phyloP scores from a whole-genome alignment of 2,797 vertebrate species.

The Sitta carolinensis region DNA sequence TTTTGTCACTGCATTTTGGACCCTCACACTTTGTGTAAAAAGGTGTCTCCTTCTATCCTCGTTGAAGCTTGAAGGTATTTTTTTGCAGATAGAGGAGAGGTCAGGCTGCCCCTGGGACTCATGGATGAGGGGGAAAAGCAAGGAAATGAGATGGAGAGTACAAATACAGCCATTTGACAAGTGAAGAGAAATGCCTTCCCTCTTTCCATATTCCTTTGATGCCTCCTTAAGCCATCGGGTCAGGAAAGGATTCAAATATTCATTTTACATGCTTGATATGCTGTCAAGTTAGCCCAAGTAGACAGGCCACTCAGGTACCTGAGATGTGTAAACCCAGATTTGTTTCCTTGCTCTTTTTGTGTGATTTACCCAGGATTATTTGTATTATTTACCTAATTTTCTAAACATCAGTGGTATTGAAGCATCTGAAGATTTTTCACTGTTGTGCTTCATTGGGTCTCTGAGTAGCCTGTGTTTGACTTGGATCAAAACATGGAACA shows the following conservation, averaged over 20 bases:
- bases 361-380: neutral
- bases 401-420: neutral
- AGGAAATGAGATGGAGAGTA: neutral
- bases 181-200: neutral
- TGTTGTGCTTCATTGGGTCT: neutral
- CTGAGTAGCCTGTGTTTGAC: neutral
- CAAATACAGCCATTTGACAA: neutral
- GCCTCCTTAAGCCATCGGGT: neutral
- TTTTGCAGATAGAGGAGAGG: neutral
- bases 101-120: accelerated
- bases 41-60: neutral
- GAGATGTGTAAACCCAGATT: neutral
- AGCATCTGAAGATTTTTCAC: neutral
- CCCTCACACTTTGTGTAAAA: neutral
- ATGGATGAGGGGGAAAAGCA: accelerated
- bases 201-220: neutral
- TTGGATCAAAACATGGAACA: neutral
- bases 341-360: neutral
- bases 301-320: neutral
- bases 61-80: neutral
- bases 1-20: neutral
- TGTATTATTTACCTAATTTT: neutral
- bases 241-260: neutral
- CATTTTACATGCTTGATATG: neutral
- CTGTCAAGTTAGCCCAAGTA: neutral